A percentile compares a stretch with the other conserved stretches of the same genome.
Evolutionary conservation across 2,888 invertebrate genomes (phyloP).

Genomic region (Oscheius myriophilus): DNA sequence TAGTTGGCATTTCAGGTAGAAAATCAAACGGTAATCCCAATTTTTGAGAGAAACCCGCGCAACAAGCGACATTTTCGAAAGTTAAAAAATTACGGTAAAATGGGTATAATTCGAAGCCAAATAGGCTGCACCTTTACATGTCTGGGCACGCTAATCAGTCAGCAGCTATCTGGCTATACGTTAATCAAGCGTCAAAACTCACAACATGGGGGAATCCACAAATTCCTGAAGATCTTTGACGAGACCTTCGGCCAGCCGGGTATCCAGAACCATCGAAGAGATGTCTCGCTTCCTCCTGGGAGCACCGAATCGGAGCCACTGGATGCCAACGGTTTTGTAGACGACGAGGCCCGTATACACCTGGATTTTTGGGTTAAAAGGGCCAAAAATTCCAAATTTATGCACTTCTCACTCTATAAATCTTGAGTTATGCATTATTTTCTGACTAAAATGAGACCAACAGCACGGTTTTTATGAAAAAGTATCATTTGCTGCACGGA

Average conservation of each 20-base stretch:
- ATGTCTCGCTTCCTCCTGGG: slow-evolving; percentile 66
- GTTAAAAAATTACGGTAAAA: too few species aligned
- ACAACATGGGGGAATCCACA: slow-evolving; percentile 86
- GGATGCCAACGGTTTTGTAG: slow-evolving; percentile 92
- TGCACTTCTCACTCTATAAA: too few species aligned
- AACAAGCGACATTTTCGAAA: neutral
- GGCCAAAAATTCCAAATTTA: too few species aligned
- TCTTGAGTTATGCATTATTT: too few species aligned
- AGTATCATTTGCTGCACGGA: too few species aligned
- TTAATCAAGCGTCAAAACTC: neutral
- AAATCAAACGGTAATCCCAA: neutral
- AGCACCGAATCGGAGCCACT: slow-evolving; percentile 94
- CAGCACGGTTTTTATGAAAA: too few species aligned
- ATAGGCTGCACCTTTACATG: too few species aligned
- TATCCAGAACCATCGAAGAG: slow-evolving; percentile 83
- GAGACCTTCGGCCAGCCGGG: slow-evolving; percentile 82
- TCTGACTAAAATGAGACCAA: too few species aligned
- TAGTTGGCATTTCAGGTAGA: too few species aligned
- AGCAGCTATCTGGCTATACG: too few species aligned
- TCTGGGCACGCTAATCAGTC: too few species aligned
- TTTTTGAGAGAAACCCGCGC: neutral
- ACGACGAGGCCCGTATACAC: slow-evolving; percentile 87
- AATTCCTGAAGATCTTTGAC: slow-evolving; percentile 89
- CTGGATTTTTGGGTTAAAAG: slow-evolving; percentile 28
- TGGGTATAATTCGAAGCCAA: too few species aligned